These are phyloP conservation scores for Tipula lateralis DNA, from an alignment of 2,888 invertebrate genomes.

Conservation along the genomic window DNA sequence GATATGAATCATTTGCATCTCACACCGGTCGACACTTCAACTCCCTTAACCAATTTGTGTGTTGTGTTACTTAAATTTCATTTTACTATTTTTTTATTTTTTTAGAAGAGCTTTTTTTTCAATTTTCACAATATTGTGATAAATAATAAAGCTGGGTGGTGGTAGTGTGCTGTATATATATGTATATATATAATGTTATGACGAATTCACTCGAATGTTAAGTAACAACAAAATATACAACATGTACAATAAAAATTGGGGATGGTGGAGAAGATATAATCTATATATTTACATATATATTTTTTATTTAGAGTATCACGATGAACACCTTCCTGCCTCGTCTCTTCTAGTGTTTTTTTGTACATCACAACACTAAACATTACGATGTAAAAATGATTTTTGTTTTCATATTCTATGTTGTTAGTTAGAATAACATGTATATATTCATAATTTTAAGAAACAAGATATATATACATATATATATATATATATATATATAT, in stretches of 20 bases:
- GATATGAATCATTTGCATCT: neutral
- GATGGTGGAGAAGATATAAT: neutral
- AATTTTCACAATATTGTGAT: conserved; percentile 1
- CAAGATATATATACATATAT: too few species aligned
- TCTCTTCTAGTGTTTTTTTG: neutral
- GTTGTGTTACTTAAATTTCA: neutral
- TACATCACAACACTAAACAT: neutral
- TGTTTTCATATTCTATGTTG: neutral
- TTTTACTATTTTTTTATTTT: neutral
- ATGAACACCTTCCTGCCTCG: neutral
- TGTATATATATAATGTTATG: conserved; percentile 13
- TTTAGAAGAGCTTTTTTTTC: neutral
- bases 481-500: too few species aligned
- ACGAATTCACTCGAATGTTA: neutral
- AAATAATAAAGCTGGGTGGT: neutral
- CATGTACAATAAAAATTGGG: neutral
- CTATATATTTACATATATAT: too few species aligned
- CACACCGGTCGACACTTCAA: neutral
- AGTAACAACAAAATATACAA: neutral
- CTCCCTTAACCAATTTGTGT: neutral
- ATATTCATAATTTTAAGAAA: neutral
- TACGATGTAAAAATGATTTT: neutral
- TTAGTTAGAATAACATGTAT: neutral
- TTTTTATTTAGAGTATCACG: neutral
- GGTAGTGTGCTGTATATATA: too few species aligned